Percentiles rank a stretch among this genome's conserved stretches.
phyloP scores from a whole-genome alignment of 2,888 invertebrate genomes.

The Allygus modestus region DNA sequence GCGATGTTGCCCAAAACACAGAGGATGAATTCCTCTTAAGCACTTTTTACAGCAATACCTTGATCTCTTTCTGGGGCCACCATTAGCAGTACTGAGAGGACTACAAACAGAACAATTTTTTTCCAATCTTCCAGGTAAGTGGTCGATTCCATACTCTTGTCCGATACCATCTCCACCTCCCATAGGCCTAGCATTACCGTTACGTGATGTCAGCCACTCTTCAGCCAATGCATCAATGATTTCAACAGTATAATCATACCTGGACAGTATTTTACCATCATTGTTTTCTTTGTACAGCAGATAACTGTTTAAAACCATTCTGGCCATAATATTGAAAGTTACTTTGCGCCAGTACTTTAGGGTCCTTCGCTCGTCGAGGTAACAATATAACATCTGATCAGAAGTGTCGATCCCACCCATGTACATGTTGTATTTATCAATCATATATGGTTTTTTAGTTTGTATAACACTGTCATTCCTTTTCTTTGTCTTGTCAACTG shows the following conservation, averaged over 20 bases:
- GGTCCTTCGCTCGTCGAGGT: constrained; percentile 33
- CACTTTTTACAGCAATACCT: no score
- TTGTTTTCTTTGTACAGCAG: constrained; percentile 48
- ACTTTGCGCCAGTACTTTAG: constrained; percentile 58
- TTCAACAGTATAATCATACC: constrained; percentile 21
- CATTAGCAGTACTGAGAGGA: constrained; percentile 15
- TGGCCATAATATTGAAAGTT: constrained; percentile 30
- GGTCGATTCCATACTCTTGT: constrained; percentile 36
- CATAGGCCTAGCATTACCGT: constrained; percentile 8
- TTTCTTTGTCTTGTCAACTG: constrained; percentile 16
- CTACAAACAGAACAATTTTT: constrained; percentile 46
- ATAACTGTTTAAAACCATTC: constrained; percentile 46
- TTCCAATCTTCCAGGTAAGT: constrained; percentile 39
- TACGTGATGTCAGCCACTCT: constrained; percentile 40
- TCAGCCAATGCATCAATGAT: constrained; percentile 32
- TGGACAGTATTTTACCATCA: neutral
- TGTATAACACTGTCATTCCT: constrained; percentile 8
- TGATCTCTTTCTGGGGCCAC: no score
- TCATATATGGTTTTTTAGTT: constrained; percentile 36
- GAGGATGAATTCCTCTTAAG: constrained; percentile 6
- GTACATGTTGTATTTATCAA: constrained; percentile 46
- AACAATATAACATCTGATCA: constrained; percentile 54
- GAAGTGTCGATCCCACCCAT: constrained; percentile 56
- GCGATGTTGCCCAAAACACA: constrained; percentile 14
- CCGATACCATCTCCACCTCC: constrained; percentile 30